Evolutionary conservation across 2,113 vertebrate genomes (phyloP).

Genomic region (Rhineura floridana): DNA sequence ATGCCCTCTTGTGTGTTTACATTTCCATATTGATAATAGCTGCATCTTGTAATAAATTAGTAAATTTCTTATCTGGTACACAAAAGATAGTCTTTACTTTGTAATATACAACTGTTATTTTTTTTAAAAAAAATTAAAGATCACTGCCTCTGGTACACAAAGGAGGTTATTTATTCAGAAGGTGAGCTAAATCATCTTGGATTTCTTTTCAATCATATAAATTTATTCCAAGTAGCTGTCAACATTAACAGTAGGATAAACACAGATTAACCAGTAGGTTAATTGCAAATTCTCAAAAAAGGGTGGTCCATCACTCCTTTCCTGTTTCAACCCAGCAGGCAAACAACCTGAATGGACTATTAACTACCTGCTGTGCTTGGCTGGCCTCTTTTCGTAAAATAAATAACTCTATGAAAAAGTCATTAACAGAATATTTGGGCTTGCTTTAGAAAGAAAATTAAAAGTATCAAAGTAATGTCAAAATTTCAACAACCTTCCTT

Average conservation of each 20-base stretch:
- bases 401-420: constrained; percentile 67
- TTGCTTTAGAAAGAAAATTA: constrained; percentile 57
- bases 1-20: not conserved
- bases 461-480: constrained; percentile 65
- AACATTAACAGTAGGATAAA: constrained; percentile 59
- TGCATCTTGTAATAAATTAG: not conserved
- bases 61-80: not conserved
- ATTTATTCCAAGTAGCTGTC: constrained; percentile 42
- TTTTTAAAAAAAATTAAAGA: not conserved
- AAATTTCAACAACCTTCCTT: constrained; percentile 62
- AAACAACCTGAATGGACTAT: constrained; percentile 60
- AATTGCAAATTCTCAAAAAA: constrained; percentile 61
- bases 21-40: not conserved
- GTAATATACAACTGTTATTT: not conserved
- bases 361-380: constrained; percentile 73
- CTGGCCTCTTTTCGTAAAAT: constrained; percentile 69
- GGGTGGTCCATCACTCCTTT: constrained; percentile 55
- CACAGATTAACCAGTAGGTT: constrained; percentile 45
- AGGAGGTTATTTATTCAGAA: not conserved
- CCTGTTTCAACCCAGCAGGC: constrained; percentile 52
- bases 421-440: constrained; percentile 70
- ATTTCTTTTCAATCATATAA: constrained; percentile 14
- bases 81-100: not conserved
- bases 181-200: constrained; percentile 30
- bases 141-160: not conserved